Conservation (phyloP, 2,113 vertebrate genomes). For the Labeo catla region DNA sequence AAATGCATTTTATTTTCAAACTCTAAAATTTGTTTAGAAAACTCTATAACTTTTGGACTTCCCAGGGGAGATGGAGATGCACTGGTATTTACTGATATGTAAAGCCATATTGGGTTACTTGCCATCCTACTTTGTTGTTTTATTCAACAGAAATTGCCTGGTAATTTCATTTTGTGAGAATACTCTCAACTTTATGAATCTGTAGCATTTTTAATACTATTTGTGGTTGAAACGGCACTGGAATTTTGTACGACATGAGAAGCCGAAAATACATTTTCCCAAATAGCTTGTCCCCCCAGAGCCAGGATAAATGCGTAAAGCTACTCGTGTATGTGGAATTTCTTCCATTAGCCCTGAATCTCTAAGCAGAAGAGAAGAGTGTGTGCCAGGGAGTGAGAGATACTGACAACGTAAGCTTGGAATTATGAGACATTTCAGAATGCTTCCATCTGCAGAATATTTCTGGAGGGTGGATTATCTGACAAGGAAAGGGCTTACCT, state of each 20-base stretch:
- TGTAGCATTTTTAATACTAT: background rate
- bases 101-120: too few relatives aligned
- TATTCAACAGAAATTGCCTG: too few relatives aligned
- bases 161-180: too few relatives aligned
- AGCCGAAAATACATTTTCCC: slow-evolving; percentile 4
- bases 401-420: slow-evolving; percentile 79
- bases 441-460: slow-evolving; percentile 77
- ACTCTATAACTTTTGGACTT: too few relatives aligned
- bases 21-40: too few relatives aligned
- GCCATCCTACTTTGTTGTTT: too few relatives aligned
- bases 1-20: too few relatives aligned
- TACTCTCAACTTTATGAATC: background rate
- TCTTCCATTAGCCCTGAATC: slow-evolving; percentile 55
- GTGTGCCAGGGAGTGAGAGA: slow-evolving; percentile 69
- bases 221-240: background rate
- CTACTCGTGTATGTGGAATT: slow-evolving; percentile 25
- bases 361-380: slow-evolving; percentile 60
- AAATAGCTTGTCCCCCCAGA: background rate
- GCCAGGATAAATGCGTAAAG: slow-evolving; percentile 5
- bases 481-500: slow-evolving; percentile 76
- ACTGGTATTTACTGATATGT: too few relatives aligned
- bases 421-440: slow-evolving; percentile 76
- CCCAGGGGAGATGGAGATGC: too few relatives aligned
- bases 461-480: slow-evolving; percentile 77
- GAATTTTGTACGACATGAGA: background rate